Conservation (phyloP, 2,113 vertebrate species). For the Platysternon megacephalum region DNA sequence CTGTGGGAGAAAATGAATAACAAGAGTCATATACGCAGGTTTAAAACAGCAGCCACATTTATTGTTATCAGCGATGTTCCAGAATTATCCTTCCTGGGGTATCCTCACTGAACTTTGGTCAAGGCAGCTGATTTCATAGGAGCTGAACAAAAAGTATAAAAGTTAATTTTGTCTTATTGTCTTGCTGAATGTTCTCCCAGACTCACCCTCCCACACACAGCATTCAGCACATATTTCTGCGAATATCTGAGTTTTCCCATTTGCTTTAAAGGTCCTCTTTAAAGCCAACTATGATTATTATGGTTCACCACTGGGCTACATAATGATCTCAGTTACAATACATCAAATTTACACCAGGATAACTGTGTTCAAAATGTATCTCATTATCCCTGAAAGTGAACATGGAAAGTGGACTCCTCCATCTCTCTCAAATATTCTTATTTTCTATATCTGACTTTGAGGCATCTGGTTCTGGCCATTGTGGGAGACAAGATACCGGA, state of each 20-base stretch:
- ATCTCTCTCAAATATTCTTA: background rate
- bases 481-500: background rate
- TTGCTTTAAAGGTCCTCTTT: background rate
- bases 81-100: slow-evolving; percentile 26
- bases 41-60: slow-evolving; percentile 44
- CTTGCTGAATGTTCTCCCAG: slow-evolving; percentile 4
- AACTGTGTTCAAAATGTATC: background rate
- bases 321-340: background rate
- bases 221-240: background rate
- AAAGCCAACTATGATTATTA: background rate
- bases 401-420: background rate
- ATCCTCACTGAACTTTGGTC: slow-evolving; percentile 24
- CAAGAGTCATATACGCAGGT: slow-evolving; percentile 16
- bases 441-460: background rate
- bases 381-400: background rate
- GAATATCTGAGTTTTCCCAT: background rate
- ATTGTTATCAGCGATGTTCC: background rate
- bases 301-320: background rate
- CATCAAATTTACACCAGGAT: background rate
- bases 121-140: slow-evolving; percentile 25
- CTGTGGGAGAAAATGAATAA: slow-evolving; percentile 9
- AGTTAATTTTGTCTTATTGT: slow-evolving; percentile 34
- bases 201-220: background rate
- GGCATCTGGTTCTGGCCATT: background rate
- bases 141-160: background rate